Evolutionary conservation across 1,140 invertebrate genomes (phyloP).

Genomic region (Proales similis): DNA sequence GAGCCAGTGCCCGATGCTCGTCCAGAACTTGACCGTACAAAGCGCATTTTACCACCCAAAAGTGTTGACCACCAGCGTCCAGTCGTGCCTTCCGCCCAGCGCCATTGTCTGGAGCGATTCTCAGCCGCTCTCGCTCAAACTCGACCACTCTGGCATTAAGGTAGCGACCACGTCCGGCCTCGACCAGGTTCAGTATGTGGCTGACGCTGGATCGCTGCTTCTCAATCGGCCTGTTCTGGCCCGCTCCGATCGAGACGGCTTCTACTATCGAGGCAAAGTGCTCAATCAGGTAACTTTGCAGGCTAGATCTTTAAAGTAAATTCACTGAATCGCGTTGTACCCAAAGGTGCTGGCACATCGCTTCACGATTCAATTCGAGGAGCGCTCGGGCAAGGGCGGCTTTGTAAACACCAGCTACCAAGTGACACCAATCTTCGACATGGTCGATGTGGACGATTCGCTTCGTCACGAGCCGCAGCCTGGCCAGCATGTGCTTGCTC

Average conservation of each 20-base stretch:
- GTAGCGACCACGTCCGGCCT: constrained; percentile 46
- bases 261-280: constrained; percentile 49
- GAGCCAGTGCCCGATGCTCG: no score
- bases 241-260: constrained; percentile 47
- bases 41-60: no score
- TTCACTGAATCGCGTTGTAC: constrained; percentile 4
- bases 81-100: no score
- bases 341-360: constrained; percentile 45
- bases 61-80: no score
- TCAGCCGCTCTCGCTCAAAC: no score
- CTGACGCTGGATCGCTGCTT: constrained; percentile 47
- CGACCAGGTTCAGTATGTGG: constrained; percentile 45
- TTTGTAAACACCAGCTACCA: constrained; percentile 46
- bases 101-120: no score
- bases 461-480: constrained; percentile 43
- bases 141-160: constrained; percentile 40
- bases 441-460: constrained; percentile 46
- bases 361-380: constrained; percentile 48
- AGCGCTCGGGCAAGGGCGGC: constrained; percentile 44
- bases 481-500: constrained; percentile 45
- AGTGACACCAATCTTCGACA: constrained; percentile 47
- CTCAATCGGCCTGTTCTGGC: constrained; percentile 48
- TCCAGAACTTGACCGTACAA: no score
- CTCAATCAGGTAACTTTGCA: constrained; percentile 48
- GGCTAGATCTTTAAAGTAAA: neutral